A percentile compares a stretch with the other conserved stretches of the same genome.
Evolutionary conservation across 2,113 vertebrate genomes (phyloP).

Genomic region (Myotis brandtii): DNA sequence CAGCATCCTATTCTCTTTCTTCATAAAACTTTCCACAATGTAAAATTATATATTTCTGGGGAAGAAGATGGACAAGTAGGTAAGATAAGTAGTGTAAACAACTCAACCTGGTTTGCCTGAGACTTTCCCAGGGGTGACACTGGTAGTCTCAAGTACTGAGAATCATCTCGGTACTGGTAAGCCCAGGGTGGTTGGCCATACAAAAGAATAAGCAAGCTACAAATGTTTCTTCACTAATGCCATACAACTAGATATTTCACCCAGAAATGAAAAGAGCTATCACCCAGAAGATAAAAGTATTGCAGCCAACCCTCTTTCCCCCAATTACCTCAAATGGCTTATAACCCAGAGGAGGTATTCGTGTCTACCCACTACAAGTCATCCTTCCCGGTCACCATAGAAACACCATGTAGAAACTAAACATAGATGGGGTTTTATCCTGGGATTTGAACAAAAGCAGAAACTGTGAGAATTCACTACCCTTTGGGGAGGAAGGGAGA

Average conservation of each 20-base stretch:
- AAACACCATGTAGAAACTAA: neutral
- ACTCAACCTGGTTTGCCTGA: neutral
- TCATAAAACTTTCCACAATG: neutral
- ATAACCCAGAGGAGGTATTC: neutral
- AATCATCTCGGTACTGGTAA: neutral
- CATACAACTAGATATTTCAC: neutral
- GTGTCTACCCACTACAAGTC: neutral
- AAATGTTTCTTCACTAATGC: neutral
- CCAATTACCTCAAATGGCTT: neutral
- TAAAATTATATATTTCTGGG: neutral
- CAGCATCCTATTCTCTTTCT: neutral
- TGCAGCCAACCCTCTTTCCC: neutral
- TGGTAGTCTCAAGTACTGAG: neutral
- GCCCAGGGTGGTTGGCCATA: neutral
- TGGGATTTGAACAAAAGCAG: neutral
- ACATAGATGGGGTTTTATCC: neutral
- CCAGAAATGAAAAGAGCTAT: neutral
- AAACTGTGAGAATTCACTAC: neutral
- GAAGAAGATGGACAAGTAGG: neutral
- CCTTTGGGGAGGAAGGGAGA: neutral
- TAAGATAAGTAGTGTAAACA: neutral
- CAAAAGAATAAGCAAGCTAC: neutral
- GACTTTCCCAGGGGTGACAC: neutral
- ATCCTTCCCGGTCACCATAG: neutral
- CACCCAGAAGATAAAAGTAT: neutral